These are phyloP conservation scores for Phycodurus eques DNA, from an alignment of 2,113 vertebrate species.

Conservation along the genomic window DNA sequence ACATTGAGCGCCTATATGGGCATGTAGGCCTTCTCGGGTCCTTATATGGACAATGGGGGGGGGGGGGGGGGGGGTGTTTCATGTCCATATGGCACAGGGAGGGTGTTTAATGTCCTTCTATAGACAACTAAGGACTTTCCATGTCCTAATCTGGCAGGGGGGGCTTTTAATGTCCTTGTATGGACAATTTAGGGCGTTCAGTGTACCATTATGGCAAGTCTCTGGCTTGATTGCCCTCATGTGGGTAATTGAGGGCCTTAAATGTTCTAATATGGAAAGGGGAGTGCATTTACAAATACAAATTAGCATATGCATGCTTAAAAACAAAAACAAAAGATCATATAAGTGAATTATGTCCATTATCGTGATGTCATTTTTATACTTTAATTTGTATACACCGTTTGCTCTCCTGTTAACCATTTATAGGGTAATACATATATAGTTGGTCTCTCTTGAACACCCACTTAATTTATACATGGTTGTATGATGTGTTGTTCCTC, in stretches of 20 bases:
- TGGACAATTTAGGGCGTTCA: too few relatives aligned
- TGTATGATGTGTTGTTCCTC: neutral
- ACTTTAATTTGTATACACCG: too few relatives aligned
- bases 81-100: neutral
- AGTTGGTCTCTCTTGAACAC: neutral
- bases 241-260: neutral
- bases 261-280: neutral
- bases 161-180: neutral
- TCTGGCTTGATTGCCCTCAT: too few relatives aligned
- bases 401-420: too few relatives aligned
- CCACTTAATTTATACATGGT: neutral
- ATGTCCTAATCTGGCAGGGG: neutral
- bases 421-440: neutral
- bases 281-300: too few relatives aligned
- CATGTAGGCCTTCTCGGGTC: neutral
- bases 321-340: neutral
- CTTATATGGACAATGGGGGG: neutral
- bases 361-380: neutral
- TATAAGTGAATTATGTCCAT: neutral
- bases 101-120: neutral
- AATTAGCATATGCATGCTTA: neutral
- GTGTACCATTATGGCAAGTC: too few relatives aligned
- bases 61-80: neutral
- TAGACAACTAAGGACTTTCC: neutral
- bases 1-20: neutral